These are phyloP conservation scores for Distichodus sexfasciatus DNA, from an alignment of 2,797 vertebrate species.

Conservation along the genomic window DNA sequence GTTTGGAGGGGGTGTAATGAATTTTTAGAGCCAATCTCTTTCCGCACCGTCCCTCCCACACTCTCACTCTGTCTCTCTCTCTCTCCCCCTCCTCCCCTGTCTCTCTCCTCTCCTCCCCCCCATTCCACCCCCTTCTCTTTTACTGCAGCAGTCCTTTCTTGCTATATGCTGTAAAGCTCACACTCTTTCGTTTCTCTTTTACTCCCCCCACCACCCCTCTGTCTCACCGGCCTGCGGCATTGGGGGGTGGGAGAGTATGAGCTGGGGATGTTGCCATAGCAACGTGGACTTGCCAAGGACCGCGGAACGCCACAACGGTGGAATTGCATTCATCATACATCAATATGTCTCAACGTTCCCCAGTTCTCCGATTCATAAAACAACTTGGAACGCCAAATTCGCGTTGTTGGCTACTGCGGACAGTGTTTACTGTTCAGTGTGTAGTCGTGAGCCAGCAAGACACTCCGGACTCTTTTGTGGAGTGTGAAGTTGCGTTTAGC, in stretches of 20 bases:
- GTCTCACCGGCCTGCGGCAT: constrained; percentile 72
- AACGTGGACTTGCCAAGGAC: constrained; percentile 74
- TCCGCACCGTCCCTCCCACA: constrained; percentile 30
- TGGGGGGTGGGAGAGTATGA: constrained; percentile 32
- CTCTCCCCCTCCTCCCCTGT: constrained; percentile 4
- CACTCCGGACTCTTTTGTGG: no score
- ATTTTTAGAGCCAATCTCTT: constrained; percentile 61
- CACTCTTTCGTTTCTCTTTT: constrained; percentile 28
- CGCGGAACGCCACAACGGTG: constrained; percentile 44
- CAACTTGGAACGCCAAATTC: no score
- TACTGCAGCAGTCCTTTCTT: constrained; percentile 43
- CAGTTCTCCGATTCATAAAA: constrained; percentile 11
- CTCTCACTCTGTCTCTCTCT: constrained; percentile 55
- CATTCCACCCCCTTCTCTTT: constrained; percentile 15
- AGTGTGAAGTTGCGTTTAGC: no score
- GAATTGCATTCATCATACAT: constrained; percentile 38
- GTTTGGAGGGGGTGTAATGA: constrained; percentile 55
- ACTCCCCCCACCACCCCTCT: no score
- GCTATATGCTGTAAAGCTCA: constrained; percentile 32
- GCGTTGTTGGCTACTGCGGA: no score
- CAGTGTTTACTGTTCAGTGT: no score
- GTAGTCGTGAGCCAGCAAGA: no score
- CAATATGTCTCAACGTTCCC: constrained; percentile 20
- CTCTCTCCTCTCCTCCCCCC: background rate
- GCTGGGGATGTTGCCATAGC: constrained; percentile 69